Evolutionary conservation across 2,797 vertebrate genomes (phyloP).

Genomic region (Garrulus glandarius): DNA sequence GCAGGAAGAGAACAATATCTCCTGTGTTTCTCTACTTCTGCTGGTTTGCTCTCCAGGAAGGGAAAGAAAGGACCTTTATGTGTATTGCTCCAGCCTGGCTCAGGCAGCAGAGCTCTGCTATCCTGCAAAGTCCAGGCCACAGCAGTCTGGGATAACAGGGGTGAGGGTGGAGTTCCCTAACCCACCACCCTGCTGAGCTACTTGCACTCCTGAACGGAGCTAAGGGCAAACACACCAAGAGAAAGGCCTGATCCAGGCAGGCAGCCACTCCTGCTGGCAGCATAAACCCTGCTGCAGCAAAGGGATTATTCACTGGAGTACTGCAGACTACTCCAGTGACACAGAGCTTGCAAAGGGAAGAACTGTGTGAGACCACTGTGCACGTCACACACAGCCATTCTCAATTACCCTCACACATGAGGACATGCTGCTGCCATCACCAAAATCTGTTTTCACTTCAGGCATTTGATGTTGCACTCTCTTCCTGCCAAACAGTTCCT

Average conservation of each 20-base stretch:
- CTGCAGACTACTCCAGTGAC: not conserved
- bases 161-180: not conserved
- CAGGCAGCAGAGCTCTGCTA: not conserved
- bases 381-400: fast-evolving
- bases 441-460: not conserved
- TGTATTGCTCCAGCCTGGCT: not conserved
- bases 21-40: not conserved
- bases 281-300: not conserved
- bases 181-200: not conserved
- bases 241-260: not conserved
- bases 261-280: not conserved
- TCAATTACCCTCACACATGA: not conserved
- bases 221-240: not conserved
- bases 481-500: not conserved
- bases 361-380: not conserved
- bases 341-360: not conserved
- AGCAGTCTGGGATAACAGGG: not conserved
- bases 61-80: not conserved
- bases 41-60: not conserved
- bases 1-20: fast-evolving
- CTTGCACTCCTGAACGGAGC: not conserved
- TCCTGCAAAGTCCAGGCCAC: not conserved
- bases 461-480: not conserved
- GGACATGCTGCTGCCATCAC: not conserved
- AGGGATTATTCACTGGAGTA: not conserved